phyloP scores from a whole-genome alignment of 92 coral and sea anemone genomes.

The Phenganax subtilis region DNA sequence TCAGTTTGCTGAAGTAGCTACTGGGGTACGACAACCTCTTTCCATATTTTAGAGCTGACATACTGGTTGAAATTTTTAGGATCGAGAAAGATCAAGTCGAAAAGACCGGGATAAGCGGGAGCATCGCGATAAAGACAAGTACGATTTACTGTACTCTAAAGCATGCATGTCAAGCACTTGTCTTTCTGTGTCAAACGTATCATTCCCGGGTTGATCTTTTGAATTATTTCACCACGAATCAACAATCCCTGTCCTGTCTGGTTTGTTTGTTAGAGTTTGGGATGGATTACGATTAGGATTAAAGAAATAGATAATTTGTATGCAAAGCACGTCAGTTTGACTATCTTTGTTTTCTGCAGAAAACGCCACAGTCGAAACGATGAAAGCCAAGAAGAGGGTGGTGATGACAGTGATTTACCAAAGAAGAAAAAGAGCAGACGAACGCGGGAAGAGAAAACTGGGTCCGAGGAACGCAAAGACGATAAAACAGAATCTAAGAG shows the following conservation, averaged over 20 bases:
- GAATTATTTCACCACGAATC: too few relatives aligned
- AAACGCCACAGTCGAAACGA: conserved; percentile 81
- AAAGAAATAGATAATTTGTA: not conserved
- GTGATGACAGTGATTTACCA: conserved; percentile 78
- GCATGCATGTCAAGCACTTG: too few relatives aligned
- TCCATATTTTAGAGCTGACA: not conserved
- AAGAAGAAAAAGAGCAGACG: conserved; percentile 83
- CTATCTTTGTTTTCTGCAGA: conserved; percentile 34
- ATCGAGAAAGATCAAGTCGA: conserved; percentile 83
- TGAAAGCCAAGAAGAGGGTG: conserved; percentile 70
- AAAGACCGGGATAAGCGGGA: conserved; percentile 85
- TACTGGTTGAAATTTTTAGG: not conserved
- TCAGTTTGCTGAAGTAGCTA: not conserved
- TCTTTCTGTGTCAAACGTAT: too few relatives aligned
- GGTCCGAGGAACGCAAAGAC: conserved; percentile 61
- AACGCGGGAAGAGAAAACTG: conserved; percentile 64
- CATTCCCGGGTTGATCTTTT: too few relatives aligned
- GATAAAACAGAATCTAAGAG: conserved; percentile 79
- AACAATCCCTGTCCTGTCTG: too few relatives aligned
- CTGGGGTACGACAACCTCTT: not conserved
- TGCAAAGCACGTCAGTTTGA: not conserved
- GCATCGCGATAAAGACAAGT: conserved; percentile 64
- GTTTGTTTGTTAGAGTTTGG: not conserved
- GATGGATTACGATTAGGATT: not conserved
- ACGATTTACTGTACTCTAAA: not conserved